A percentile compares a stretch with the other conserved stretches of the same genome.
Conservation (phyloP, 2,113 vertebrate species). For the Hippocampus guttulatus region DNA sequence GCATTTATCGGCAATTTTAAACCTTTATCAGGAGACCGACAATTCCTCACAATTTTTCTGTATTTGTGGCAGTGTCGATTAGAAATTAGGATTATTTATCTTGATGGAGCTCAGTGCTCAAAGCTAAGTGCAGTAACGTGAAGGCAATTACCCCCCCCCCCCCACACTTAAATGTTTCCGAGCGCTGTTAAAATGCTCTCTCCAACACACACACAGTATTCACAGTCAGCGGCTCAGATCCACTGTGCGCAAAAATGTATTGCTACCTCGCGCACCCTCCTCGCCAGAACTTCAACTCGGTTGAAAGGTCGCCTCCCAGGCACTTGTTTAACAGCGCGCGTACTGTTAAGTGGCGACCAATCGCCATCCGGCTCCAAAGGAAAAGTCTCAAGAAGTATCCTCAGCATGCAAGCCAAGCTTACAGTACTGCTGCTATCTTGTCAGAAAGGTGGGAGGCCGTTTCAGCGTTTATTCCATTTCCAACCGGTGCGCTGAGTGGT, state of each 20-base stretch:
- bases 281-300: neutral
- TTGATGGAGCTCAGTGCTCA: too few species aligned
- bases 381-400: conserved; percentile 42
- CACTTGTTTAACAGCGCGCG: conserved; percentile 71
- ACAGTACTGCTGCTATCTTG: conserved; percentile 55
- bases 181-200: too few species aligned
- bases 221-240: neutral
- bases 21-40: neutral
- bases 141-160: too few species aligned
- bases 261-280: conserved; percentile 53
- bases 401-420: conserved; percentile 64
- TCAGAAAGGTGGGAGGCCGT: neutral
- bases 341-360: conserved; percentile 57
- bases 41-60: too few species aligned
- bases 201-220: neutral
- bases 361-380: conserved; percentile 28
- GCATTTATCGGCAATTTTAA: neutral
- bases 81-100: neutral
- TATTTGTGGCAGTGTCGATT: too few species aligned
- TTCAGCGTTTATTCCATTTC: neutral
- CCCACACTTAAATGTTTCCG: too few species aligned
- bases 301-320: conserved; percentile 59
- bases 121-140: neutral
- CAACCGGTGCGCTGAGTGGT: neutral
- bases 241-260: conserved; percentile 13